phyloP scores from a whole-genome alignment of 1,140 invertebrate genomes.

The Vanessa atalanta region DNA sequence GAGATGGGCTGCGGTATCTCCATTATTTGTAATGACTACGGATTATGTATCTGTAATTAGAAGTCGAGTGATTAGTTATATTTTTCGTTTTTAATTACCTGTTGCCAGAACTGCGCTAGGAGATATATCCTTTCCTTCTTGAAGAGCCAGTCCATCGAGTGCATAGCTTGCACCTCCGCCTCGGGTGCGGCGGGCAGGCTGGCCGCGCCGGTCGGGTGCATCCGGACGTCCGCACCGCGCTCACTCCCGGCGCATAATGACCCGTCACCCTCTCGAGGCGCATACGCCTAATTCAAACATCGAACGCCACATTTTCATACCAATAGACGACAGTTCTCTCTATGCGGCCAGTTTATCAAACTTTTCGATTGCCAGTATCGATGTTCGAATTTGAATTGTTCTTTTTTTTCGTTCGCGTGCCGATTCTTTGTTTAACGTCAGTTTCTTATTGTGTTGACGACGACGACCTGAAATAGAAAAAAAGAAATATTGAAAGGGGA shows the following conservation, averaged over 20 bases:
- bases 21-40: conserved; percentile 13
- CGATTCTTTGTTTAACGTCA: conserved; percentile 53
- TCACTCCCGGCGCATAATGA: conserved; percentile 63
- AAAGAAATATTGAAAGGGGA: conserved; percentile 64
- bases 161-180: conserved; percentile 90
- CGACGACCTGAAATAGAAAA: conserved; percentile 72
- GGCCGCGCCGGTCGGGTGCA: conserved; percentile 87
- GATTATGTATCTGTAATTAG: conserved; percentile 18
- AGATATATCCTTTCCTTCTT: conserved; percentile 96
- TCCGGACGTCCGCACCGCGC: conserved; percentile 79
- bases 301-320: conserved; percentile 49
- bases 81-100: conserved; percentile 82
- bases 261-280: conserved; percentile 47
- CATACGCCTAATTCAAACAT: conserved; percentile 45
- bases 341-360: background rate
- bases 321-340: conserved; percentile 10
- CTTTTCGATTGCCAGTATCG: conserved; percentile 45
- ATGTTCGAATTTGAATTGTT: conserved; percentile 34
- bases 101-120: conserved; percentile 96
- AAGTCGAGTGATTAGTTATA: conserved; percentile 10
- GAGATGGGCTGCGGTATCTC: conserved; percentile 17
- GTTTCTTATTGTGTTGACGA: conserved; percentile 57
- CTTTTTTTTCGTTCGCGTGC: conserved; percentile 65
- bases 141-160: conserved; percentile 96
- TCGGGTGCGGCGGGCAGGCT: conserved; percentile 88